Conservation (phyloP, 2,797 vertebrate genomes). For the Perodicticus potto region DNA sequence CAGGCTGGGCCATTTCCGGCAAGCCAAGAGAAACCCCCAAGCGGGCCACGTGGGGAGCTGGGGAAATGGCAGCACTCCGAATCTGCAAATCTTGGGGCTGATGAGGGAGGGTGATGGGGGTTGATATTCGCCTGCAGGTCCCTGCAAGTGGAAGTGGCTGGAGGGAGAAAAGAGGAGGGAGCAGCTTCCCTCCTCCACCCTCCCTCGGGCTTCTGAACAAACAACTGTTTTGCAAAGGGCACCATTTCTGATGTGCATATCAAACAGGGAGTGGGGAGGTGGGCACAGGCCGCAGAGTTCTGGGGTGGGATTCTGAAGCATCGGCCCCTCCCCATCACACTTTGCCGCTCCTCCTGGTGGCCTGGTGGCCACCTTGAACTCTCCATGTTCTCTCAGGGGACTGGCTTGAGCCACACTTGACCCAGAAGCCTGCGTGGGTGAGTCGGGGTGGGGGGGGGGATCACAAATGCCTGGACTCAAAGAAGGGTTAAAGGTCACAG, state of each 20-base stretch:
- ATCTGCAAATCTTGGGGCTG: neutral
- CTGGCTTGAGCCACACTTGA: neutral
- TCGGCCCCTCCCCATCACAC: neutral
- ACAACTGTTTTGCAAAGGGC: constrained; percentile 72
- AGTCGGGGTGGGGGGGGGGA: fast-evolving
- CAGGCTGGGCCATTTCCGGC: constrained; percentile 18
- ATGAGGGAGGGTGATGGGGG: neutral
- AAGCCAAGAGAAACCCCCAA: neutral
- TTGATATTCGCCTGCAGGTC: constrained; percentile 28
- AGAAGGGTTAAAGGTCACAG: neutral
- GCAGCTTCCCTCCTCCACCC: neutral
- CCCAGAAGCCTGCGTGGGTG: neutral
- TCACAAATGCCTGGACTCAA: neutral
- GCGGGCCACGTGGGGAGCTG: neutral
- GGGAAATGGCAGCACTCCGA: neutral
- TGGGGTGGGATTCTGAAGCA: neutral
- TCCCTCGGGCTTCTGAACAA: constrained; percentile 30
- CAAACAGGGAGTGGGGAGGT: constrained; percentile 24
- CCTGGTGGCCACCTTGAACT: neutral
- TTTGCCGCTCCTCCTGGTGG: neutral
- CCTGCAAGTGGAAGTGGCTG: constrained; percentile 23
- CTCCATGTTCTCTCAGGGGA: neutral
- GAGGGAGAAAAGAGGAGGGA: neutral
- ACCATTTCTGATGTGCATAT: constrained; percentile 34
- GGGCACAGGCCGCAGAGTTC: neutral